These are phyloP conservation scores for Metaphire vulgaris DNA, from an alignment of 1,140 invertebrate genomes.

Conservation along the genomic window DNA sequence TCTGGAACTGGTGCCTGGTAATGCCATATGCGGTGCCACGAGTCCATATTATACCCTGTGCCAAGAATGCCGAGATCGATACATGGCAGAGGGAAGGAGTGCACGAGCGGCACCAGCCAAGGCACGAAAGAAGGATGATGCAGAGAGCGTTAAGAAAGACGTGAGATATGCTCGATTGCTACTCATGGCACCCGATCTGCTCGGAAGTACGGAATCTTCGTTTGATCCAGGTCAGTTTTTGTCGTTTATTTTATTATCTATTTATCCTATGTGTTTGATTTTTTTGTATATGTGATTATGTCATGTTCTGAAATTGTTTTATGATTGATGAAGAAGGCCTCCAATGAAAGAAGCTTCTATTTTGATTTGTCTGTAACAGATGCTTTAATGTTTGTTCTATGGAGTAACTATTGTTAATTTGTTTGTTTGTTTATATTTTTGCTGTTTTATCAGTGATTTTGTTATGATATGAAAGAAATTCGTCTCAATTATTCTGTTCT, in stretches of 20 bases:
- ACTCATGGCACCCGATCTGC: slow-evolving; percentile 34
- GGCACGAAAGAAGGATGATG: not conserved
- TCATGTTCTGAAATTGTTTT: too few species aligned
- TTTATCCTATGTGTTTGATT: not conserved
- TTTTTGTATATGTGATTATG: too few species aligned
- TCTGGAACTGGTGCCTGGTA: slow-evolving; percentile 2
- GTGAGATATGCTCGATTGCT: slow-evolving; percentile 20
- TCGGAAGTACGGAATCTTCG: slow-evolving; percentile 31
- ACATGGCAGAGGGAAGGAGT: slow-evolving; percentile 40
- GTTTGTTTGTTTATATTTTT: too few species aligned
- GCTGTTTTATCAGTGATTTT: too few species aligned
- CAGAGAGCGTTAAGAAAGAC: not conserved
- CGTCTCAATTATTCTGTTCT: too few species aligned
- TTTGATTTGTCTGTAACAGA: too few species aligned
- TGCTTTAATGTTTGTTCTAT: too few species aligned
- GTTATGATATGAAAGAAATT: too few species aligned
- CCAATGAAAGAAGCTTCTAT: too few species aligned
- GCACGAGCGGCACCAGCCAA: slow-evolving; percentile 27
- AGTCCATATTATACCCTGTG: slow-evolving; percentile 54
- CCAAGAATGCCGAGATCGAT: slow-evolving; percentile 54
- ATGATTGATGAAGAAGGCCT: too few species aligned
- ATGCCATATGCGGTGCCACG: slow-evolving; percentile 42
- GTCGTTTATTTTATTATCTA: slow-evolving; percentile 1
- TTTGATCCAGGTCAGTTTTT: slow-evolving; percentile 17
- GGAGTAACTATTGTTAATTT: too few species aligned